A percentile compares a stretch with the other conserved stretches of the same genome.
phyloP scores from a whole-genome alignment of 2,888 invertebrate genomes.

The Eudasyphora cyanicolor region DNA sequence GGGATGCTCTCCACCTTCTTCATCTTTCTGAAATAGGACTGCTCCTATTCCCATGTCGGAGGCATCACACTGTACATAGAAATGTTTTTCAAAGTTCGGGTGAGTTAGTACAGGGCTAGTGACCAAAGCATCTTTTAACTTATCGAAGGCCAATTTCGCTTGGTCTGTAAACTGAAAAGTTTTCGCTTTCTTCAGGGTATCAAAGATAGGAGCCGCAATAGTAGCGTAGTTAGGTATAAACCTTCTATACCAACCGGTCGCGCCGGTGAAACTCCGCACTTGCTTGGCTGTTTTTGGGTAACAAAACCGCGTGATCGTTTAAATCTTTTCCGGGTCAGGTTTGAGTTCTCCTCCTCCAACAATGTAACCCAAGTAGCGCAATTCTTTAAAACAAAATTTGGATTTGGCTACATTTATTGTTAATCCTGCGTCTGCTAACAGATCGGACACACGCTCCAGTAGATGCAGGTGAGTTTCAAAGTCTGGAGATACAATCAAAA shows the following conservation, averaged over 20 bases:
- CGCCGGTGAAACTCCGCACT: neutral
- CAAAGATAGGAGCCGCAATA: neutral
- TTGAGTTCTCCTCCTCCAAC: neutral
- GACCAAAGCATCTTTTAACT: neutral
- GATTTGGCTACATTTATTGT: neutral
- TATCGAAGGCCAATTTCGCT: neutral
- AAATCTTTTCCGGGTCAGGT: neutral
- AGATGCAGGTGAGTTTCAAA: neutral
- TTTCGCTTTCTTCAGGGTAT: neutral
- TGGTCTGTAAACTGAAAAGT: neutral
- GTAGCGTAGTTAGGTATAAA: slow-evolving; percentile 75
- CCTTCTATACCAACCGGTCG: slow-evolving; percentile 80
- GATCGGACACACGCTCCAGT: neutral
- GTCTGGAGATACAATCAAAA: too few species aligned
- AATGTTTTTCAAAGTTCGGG: neutral
- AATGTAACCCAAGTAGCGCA: neutral
- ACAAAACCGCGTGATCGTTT: neutral
- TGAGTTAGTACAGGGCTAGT: neutral
- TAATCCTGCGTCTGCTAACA: neutral
- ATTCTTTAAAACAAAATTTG: neutral
- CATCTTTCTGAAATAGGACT: neutral
- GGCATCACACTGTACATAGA: neutral
- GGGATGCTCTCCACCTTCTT: neutral
- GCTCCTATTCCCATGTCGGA: neutral
- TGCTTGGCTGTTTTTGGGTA: neutral